Evolutionary conservation across 2,888 invertebrate species (phyloP).

Genomic region (Germaria angustata): DNA sequence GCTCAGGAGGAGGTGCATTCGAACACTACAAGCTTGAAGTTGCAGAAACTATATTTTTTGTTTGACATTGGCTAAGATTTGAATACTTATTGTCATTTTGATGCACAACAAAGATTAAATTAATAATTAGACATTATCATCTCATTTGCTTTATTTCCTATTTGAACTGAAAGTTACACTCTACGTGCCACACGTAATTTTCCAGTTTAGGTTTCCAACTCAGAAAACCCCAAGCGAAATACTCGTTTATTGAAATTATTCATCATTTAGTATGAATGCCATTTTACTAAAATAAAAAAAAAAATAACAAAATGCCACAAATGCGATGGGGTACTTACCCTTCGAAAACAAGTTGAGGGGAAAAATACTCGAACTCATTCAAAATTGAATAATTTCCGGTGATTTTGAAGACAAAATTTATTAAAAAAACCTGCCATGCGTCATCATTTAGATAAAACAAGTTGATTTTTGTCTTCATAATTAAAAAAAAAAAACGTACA

Average conservation of each 20-base stretch:
- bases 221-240: not conserved
- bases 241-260: not conserved
- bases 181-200: no score
- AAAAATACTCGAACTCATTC: no score
- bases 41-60: no score
- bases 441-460: slow-evolving; percentile 13
- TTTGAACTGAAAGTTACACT: no score
- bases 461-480: not conserved
- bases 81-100: no score
- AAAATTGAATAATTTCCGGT: not conserved
- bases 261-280: not conserved
- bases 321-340: not conserved
- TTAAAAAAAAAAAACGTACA: not conserved
- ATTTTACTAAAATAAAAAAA: not conserved
- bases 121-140: no score
- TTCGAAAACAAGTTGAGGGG: not conserved
- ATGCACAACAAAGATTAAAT: no score
- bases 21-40: no score
- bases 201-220: no score
- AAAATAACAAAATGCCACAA: not conserved
- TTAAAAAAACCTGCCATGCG: not conserved
- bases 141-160: no score
- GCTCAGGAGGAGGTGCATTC: no score
- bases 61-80: no score
- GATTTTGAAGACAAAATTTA: not conserved